Conservation (phyloP, 2,888 invertebrate species). For the Trichacis sp. region DNA sequence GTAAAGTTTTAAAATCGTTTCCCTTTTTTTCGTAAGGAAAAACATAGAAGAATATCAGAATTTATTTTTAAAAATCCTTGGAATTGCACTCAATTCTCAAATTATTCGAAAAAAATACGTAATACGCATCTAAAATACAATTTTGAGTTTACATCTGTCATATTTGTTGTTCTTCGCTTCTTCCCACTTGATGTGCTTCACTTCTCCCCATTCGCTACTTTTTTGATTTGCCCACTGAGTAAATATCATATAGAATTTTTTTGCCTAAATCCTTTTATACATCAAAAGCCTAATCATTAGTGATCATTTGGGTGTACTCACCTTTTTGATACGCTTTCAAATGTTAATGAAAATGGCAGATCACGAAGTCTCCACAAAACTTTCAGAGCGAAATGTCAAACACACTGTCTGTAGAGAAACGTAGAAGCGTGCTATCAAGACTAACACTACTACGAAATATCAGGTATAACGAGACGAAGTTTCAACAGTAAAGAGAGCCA, state of each 20-base stretch:
- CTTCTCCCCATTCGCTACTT: conserved; percentile 6
- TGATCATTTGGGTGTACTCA: conserved; percentile 4
- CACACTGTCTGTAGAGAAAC: conserved; percentile 3
- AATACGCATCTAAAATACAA: not conserved
- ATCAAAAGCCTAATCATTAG: conserved; percentile 6
- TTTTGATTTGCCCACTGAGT: conserved; percentile 6
- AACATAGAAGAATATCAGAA: no score
- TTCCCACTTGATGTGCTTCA: conserved; percentile 12
- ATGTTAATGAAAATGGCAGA: not conserved
- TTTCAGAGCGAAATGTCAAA: conserved; percentile 3
- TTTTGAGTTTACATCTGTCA: conserved; percentile 3
- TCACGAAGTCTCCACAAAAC: conserved; percentile 4
- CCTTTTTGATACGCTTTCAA: conserved; percentile 1
- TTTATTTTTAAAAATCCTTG: no score
- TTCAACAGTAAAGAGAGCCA: not conserved
- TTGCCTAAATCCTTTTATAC: conserved; percentile 7
- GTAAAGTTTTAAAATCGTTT: no score
- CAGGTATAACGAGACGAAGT: not conserved
- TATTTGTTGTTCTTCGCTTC: conserved; percentile 16
- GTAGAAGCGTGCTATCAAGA: conserved; percentile 1
- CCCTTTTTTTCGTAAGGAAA: no score
- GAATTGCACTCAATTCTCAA: no score
- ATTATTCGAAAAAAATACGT: no score
- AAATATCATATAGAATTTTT: not conserved
- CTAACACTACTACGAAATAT: not conserved